A percentile compares a stretch with the other conserved stretches of the same genome.
phyloP scores from a whole-genome alignment of 2,888 invertebrate species.

The Troides helena region DNA sequence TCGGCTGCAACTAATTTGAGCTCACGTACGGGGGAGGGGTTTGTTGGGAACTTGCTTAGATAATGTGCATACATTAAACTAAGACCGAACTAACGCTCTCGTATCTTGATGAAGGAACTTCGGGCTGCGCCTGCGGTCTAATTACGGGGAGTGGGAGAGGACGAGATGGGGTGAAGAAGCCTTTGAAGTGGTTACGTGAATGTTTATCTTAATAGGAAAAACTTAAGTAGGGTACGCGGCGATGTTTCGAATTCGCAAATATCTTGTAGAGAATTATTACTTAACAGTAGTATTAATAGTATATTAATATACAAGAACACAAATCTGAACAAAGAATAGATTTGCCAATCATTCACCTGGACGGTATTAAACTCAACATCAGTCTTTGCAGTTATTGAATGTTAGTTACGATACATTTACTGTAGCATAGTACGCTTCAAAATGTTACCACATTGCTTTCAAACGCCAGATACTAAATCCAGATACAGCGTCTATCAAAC shows the following conservation, averaged over 20 bases:
- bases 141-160: conserved; percentile 61
- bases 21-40: conserved; percentile 54
- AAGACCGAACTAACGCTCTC: conserved; percentile 73
- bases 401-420: too few relatives aligned
- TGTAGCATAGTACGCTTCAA: too few relatives aligned
- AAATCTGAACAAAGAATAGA: too few relatives aligned
- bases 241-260: not conserved
- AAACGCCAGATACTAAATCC: too few relatives aligned
- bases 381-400: too few relatives aligned
- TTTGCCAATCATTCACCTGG: too few relatives aligned
- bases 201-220: conserved; percentile 45
- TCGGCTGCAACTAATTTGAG: conserved; percentile 44
- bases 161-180: conserved; percentile 32
- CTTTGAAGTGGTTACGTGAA: conserved; percentile 42
- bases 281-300: too few relatives aligned
- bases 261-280: too few relatives aligned
- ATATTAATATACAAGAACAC: too few relatives aligned
- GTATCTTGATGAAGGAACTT: conserved; percentile 77
- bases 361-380: too few relatives aligned
- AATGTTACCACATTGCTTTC: too few relatives aligned
- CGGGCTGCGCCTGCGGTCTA: conserved; percentile 62
- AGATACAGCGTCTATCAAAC: too few relatives aligned
- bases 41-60: conserved; percentile 72
- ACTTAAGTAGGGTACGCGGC: conserved; percentile 25
- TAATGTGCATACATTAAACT: conserved; percentile 81